Evolutionary conservation across 2,888 invertebrate species (phyloP).

Genomic region (Prenolepis imparis): DNA sequence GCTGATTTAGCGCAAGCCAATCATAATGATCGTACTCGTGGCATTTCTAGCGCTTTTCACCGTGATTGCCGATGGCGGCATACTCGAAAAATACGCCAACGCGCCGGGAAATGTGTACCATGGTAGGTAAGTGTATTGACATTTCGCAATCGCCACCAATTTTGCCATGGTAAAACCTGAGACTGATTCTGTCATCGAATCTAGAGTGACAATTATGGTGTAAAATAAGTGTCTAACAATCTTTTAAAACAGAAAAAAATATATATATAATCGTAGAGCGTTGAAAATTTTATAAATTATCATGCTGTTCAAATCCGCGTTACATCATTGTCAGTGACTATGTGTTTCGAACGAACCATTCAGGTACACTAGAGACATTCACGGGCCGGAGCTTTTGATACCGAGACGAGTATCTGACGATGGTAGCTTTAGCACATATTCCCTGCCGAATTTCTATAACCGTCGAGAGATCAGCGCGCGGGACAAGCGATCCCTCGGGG

Average conservation of each 20-base stretch:
- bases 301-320: neutral
- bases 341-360: neutral
- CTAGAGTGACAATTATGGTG: constrained; percentile 17
- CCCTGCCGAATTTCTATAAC: constrained; percentile 86
- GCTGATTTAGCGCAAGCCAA: constrained; percentile 10
- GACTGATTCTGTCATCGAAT: neutral
- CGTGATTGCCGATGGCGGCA: constrained; percentile 48
- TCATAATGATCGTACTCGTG: constrained; percentile 72
- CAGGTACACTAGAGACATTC: constrained; percentile 87
- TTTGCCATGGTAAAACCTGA: neutral
- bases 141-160: constrained; percentile 25
- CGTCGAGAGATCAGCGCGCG: constrained; percentile 73
- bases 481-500: constrained; percentile 72
- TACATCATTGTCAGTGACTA: neutral
- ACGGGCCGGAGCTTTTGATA: constrained; percentile 86
- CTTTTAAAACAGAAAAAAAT: neutral
- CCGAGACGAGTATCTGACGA: constrained; percentile 86
- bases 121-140: constrained; percentile 79
- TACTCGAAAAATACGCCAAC: constrained; percentile 70
- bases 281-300: neutral
- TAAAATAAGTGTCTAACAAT: neutral
- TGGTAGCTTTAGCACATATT: constrained; percentile 86
- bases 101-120: constrained; percentile 75
- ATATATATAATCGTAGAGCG: neutral
- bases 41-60: constrained; percentile 68